These are phyloP conservation scores for Montifringilla adamsi DNA, from an alignment of 2,113 vertebrate genomes.

Conservation along the genomic window DNA sequence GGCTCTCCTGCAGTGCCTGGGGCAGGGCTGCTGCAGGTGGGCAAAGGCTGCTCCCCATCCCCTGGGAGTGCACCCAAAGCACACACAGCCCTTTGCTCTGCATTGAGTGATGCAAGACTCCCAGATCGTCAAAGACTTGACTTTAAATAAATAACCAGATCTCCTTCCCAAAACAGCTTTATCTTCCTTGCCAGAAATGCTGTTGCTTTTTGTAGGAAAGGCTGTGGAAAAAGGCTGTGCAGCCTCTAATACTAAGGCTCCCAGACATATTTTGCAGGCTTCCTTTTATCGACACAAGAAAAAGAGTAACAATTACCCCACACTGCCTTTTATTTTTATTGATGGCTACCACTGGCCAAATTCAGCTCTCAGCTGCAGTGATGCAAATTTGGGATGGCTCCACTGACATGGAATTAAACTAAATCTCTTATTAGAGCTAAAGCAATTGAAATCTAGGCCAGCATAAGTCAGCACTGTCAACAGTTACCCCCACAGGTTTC, in stretches of 20 bases:
- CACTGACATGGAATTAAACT: conserved; percentile 35
- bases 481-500: conserved; percentile 28
- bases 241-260: background rate
- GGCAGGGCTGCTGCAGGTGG: background rate
- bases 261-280: background rate
- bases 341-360: background rate
- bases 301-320: background rate
- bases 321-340: background rate
- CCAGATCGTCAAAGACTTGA: background rate
- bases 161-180: conserved; percentile 8
- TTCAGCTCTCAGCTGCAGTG: background rate
- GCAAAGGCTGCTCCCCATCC: background rate
- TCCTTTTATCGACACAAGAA: background rate
- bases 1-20: fast-evolving
- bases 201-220: background rate
- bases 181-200: background rate
- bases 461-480: conserved; percentile 39
- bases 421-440: conserved; percentile 40
- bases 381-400: conserved; percentile 39
- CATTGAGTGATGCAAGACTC: fast-evolving
- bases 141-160: background rate
- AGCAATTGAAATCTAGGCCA: conserved; percentile 48
- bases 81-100: background rate
- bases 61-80: fast-evolving
- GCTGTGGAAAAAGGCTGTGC: background rate